Evolutionary conservation across 1,140 invertebrate species (phyloP), one percentile per base, ranked within the genome.

Genomic region (Lucilia sericata): DNA sequence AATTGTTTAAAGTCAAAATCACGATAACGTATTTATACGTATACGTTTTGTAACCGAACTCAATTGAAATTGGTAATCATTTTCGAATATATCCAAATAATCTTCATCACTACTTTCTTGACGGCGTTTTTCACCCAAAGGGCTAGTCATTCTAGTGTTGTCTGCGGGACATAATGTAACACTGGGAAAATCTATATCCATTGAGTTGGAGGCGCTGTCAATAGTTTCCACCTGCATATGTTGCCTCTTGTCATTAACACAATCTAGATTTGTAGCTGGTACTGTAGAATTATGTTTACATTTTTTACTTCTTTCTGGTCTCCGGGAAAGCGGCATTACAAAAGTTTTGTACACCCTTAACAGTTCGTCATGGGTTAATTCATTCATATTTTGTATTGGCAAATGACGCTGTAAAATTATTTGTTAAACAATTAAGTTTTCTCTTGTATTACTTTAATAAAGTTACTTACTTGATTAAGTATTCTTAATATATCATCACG

Each of bases 281-380:
- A 4, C 51, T 0, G 5, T 51, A 10, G 74, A 30, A 34, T 42
- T n/a, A 21, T 84, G 0, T 10, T 42, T n/a, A 30, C 49, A 19
- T 34, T n/a, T 25, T 17, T 74, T 49, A 80, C 36, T 12, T 14
- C 34, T 21, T 55, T 83, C 78, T 2, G 42, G 76, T 34, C 84
- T 34, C n/a, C 80, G 70, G 13, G 84, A 76, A n/a, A 85, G 21
- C 10, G 84, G 84, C 51, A 85, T 34, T 9, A 74, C 82, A 80
- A 85, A 85, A 1, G 75, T 42, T 34, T 74, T 83, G 47, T 83
- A 85, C 4, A 85, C 34, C 51, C 82, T 76, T 17, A 83, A 5
- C 0, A 85, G 78, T 21, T 85, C 84, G 9, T 47, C 76, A 19
- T 82, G 17, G 5, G 82, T 30, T 74, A 85, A 74, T 36, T 65